Evolutionary conservation across 2,113 vertebrate species (phyloP), one percentile per base, ranked within the genome.

Genomic region (Rhinoptilus africanus): DNA sequence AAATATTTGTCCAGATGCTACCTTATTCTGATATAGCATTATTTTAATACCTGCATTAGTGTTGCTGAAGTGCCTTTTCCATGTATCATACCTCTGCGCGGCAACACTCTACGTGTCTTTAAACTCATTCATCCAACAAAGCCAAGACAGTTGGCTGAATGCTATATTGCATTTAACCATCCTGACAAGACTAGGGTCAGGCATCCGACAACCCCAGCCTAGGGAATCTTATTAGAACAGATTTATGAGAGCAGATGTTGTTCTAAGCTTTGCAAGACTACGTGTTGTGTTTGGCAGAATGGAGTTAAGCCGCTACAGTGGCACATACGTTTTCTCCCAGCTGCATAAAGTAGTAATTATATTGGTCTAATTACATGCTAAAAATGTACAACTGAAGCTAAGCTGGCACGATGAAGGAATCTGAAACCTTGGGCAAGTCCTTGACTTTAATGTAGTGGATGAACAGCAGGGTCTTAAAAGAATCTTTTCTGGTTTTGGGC

Each of bases 281-380:
- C 0, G 0, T 60, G 78, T 66, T 80, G 62, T 47, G 34, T 76
- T 92, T 80, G 53, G 59, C 71, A 76, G 30, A 1, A 16, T 56
- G 67, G 9, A 92, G 67, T 62, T 83, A 76, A 88, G 67, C 82
- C 93, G 53, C 67, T 50, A 82, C 45, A 89, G 41, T 35, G 51
- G 8, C 56, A 81, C 53, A 32, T 21, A 13, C 7, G 57, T 91
- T 59, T 93, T 72, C 73, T 84, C 53, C 18, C 74, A 95, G 84
- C 74, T 94, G 92, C 69, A 41, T 53, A 45, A 76, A 96, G 77
- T 37, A 72, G 66, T 53, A 96, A 87, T 96, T 94, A 85, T 41
- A 57, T 35, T 73, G 48, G 48, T 85, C 62, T 88, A 87, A 89
- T 34, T 85, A 14, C 8, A 23, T 60, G 85, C 91, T 96, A 87